These are phyloP conservation scores for Aphidoletes aphidimyza DNA, from an alignment of 2,888 invertebrate genomes.

Conservation along the genomic window DNA sequence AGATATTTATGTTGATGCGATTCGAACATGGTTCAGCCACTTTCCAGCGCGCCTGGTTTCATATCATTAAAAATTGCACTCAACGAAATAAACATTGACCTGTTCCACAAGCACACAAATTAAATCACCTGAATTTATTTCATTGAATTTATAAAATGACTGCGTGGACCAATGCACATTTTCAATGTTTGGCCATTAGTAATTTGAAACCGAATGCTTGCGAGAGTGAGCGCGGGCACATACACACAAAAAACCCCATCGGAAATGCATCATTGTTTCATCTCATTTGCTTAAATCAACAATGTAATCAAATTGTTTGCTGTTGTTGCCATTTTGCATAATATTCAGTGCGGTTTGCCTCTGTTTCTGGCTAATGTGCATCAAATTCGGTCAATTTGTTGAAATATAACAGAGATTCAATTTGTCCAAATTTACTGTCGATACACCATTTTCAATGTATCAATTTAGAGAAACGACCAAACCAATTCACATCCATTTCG, in stretches of 20 bases:
- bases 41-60: neutral
- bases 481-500: too few relatives aligned
- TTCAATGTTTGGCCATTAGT: constrained; percentile 31
- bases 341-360: neutral
- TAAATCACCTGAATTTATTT: constrained; percentile 42
- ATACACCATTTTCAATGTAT: constrained; percentile 4
- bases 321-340: neutral
- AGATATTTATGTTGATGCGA: constrained; percentile 21
- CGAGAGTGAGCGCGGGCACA: neutral
- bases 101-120: constrained; percentile 10
- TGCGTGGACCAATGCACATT: neutral
- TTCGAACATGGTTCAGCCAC: neutral
- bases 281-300: constrained; percentile 36
- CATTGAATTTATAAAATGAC: neutral
- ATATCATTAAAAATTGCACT: constrained; percentile 40
- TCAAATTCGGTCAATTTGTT: neutral
- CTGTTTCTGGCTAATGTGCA: neutral
- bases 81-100: constrained; percentile 37
- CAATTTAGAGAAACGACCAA: neutral
- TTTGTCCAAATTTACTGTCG: neutral
- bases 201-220: neutral
- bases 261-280: constrained; percentile 14
- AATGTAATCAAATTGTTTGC: neutral
- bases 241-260: neutral
- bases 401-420: neutral